A percentile compares a stretch with the other conserved stretches of the same genome.
These are phyloP conservation scores for Diabrotica balteata DNA, from an alignment of 2,888 invertebrate genomes.

Conservation along the genomic window DNA sequence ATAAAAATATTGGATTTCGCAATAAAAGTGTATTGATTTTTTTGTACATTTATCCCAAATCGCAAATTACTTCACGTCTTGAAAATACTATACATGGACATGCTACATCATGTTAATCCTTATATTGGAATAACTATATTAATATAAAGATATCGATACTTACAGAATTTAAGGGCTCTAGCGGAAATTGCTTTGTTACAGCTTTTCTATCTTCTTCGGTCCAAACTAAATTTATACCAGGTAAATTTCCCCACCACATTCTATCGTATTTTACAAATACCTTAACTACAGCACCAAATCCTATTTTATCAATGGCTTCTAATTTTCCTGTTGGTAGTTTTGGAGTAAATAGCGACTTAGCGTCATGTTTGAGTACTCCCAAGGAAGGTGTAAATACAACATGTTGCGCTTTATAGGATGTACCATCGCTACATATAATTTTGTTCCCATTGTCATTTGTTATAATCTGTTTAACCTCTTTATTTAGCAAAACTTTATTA, in stretches of 20 bases:
- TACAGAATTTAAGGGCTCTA: slow-evolving; percentile 37
- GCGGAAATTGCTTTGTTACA: slow-evolving; percentile 47
- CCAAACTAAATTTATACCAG: slow-evolving; percentile 67
- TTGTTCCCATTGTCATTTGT: slow-evolving; percentile 34
- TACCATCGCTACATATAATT: slow-evolving; percentile 62
- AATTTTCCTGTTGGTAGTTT: slow-evolving; percentile 36
- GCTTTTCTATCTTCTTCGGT: slow-evolving; percentile 60
- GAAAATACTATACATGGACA: too few species aligned
- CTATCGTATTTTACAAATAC: slow-evolving; percentile 39
- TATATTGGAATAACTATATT: too few species aligned
- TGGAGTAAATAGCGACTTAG: slow-evolving; percentile 38
- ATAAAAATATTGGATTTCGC: too few species aligned
- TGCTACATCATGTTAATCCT: too few species aligned
- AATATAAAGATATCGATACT: not conserved
- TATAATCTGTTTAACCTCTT: slow-evolving; percentile 42
- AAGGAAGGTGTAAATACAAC: slow-evolving; percentile 66
- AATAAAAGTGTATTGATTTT: too few species aligned
- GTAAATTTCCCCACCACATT: slow-evolving; percentile 40
- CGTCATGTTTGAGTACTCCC: slow-evolving; percentile 43
- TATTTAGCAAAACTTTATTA: slow-evolving; percentile 45
- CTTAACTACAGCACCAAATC: slow-evolving; percentile 44
- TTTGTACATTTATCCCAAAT: too few species aligned
- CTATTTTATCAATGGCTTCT: slow-evolving; percentile 39
- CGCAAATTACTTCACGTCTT: too few species aligned
- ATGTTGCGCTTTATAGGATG: slow-evolving; percentile 63